A percentile compares a stretch with the other conserved stretches of the same genome.
phyloP scores from a whole-genome alignment of 2,888 invertebrate species.

The Hydrotaea cyrtoneurina region DNA sequence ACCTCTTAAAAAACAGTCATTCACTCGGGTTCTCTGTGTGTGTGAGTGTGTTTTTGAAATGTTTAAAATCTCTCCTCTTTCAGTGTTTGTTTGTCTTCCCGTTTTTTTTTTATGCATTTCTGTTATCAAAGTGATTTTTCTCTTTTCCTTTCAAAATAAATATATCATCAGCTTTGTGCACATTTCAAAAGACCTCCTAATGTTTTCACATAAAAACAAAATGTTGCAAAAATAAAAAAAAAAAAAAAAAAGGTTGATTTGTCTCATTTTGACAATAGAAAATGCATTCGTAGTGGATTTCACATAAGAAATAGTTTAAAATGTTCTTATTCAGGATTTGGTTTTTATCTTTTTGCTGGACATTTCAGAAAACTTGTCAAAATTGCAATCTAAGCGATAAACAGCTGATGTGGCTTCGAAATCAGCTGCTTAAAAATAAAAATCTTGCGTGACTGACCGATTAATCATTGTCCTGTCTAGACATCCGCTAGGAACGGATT shows the following conservation, averaged over 20 bases:
- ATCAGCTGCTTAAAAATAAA: no score
- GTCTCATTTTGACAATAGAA: not conserved
- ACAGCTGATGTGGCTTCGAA: no score
- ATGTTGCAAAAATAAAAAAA: not conserved
- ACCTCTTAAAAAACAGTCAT: not conserved
- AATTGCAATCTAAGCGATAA: no score
- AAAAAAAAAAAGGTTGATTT: no score
- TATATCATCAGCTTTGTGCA: not conserved
- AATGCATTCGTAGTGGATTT: not conserved
- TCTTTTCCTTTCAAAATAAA: not conserved
- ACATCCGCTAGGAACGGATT: no score
- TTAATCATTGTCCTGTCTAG: no score
- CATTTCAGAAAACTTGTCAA: no score
- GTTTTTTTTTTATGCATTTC: not conserved
- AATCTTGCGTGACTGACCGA: no score
- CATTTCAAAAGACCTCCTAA: not conserved
- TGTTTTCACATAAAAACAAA: not conserved
- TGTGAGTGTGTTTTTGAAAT: not conserved
- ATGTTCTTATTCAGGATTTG: no score
- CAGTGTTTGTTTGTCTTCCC: conserved; percentile 4
- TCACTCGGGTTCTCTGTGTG: not conserved
- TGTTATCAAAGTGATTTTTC: not conserved
- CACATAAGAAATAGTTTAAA: no score
- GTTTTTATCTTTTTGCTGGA: no score
- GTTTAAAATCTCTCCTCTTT: conserved; percentile 17